phyloP scores from a whole-genome alignment of 35 echinoderm and acorn worm species.

The Nesometra sesokonis region DNA sequence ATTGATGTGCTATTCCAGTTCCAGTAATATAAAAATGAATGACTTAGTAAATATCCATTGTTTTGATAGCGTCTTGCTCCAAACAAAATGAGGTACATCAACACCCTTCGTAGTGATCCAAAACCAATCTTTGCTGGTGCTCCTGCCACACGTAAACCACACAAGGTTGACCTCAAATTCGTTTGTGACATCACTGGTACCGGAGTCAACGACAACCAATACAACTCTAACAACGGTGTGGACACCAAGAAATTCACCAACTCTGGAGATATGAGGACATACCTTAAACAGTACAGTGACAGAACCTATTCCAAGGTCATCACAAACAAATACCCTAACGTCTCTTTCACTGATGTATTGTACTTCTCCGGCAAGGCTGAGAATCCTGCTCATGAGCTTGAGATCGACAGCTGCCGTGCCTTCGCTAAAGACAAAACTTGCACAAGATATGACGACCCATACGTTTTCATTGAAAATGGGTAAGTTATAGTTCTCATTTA shows the following conservation, averaged over 20 bases:
- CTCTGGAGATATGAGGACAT: background rate
- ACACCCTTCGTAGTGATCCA: background rate
- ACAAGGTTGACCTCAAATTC: background rate
- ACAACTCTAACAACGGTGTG: background rate
- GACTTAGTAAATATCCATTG: background rate
- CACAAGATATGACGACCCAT: background rate
- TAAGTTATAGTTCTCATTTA: background rate
- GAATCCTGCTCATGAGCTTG: background rate
- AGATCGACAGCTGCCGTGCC: background rate
- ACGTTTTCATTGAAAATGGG: background rate
- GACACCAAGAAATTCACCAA: background rate
- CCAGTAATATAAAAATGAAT: no score
- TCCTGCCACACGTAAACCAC: background rate
- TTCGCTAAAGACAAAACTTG: background rate
- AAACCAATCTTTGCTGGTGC: background rate
- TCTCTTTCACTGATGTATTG: background rate
- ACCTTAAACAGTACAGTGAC: background rate
- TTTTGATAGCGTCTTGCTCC: background rate
- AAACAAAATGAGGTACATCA: background rate
- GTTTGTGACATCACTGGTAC: background rate
- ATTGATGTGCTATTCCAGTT: no score
- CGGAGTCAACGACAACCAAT: background rate
- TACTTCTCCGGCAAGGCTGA: background rate
- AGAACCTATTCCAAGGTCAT: background rate
- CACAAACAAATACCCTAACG: background rate